These are phyloP conservation scores for Thryonomys swinderianus DNA, from an alignment of 2,113 vertebrate species.

Conservation along the genomic window DNA sequence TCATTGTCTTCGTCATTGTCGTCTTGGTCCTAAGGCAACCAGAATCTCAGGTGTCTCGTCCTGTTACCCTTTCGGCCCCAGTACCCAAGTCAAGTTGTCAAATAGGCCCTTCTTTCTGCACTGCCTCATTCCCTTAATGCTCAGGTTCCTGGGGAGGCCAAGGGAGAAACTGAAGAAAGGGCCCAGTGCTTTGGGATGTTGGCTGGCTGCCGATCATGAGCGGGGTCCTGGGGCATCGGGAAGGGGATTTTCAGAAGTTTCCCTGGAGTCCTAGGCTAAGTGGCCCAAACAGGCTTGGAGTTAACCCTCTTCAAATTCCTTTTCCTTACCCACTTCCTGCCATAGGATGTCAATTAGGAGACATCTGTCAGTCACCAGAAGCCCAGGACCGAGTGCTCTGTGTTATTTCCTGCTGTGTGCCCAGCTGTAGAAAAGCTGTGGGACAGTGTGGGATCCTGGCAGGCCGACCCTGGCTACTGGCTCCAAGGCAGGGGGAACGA, in stretches of 20 bases:
- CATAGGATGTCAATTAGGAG: neutral
- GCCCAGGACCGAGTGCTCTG: neutral
- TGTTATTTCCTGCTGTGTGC: neutral
- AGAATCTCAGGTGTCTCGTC: neutral
- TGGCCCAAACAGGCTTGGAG: neutral
- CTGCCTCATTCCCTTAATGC: too few relatives aligned
- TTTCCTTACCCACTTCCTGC: neutral
- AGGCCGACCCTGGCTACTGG: neutral
- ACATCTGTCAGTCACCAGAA: neutral
- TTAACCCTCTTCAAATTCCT: neutral
- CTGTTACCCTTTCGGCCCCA: neutral
- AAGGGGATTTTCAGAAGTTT: neutral
- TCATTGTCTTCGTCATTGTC: neutral
- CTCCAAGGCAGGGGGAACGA: too few relatives aligned
- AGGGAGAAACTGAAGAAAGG: neutral
- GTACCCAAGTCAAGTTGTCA: neutral
- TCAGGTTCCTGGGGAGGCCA: neutral
- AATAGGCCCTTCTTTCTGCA: neutral
- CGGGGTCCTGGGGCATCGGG: neutral
- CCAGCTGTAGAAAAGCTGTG: neutral
- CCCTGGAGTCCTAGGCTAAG: neutral
- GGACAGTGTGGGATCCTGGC: neutral
- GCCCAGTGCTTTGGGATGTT: neutral
- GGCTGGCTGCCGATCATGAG: neutral
- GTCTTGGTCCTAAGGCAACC: neutral